phyloP scores from a whole-genome alignment of 2,888 invertebrate species.

The Acleris literana region DNA sequence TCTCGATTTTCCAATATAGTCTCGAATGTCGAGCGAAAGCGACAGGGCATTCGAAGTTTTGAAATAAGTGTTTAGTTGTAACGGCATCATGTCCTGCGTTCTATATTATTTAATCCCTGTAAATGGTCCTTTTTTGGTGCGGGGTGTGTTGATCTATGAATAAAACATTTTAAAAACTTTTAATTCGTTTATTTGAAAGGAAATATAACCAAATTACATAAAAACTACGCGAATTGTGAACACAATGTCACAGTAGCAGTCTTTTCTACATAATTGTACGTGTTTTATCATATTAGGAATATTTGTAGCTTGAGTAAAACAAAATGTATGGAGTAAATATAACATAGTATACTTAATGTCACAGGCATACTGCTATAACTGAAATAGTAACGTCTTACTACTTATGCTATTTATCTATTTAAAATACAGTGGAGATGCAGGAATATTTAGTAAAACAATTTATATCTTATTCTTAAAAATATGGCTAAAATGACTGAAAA shows the following conservation, averaged over 20 bases:
- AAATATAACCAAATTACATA: constrained; percentile 50
- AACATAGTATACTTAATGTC: constrained; percentile 42
- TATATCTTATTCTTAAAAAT: constrained; percentile 46
- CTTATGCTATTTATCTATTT: constrained; percentile 39
- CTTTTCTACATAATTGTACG: constrained; percentile 53
- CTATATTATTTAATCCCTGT: no score
- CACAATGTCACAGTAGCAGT: constrained; percentile 58
- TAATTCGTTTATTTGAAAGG: constrained; percentile 63
- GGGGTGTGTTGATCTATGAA: constrained; percentile 39
- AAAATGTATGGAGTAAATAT: constrained; percentile 35
- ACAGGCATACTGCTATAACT: constrained; percentile 43
- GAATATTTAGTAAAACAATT: constrained; percentile 39
- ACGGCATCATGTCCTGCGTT: no score
- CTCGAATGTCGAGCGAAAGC: no score
- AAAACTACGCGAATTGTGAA: constrained; percentile 47
- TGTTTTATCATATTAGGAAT: constrained; percentile 44
- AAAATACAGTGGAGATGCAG: constrained; percentile 45
- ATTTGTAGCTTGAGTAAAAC: constrained; percentile 40
- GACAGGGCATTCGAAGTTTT: no score
- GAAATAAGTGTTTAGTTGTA: no score
- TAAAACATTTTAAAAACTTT: constrained; percentile 50
- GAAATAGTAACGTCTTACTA: constrained; percentile 39
- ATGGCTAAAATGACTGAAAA: constrained; percentile 58
- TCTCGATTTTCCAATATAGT: no score
- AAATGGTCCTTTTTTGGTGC: constrained; percentile 3